A percentile compares a stretch with the other conserved stretches of the same genome.
Evolutionary conservation across 2,797 vertebrate genomes (phyloP).

Genomic region (Smutsia gigantea): DNA sequence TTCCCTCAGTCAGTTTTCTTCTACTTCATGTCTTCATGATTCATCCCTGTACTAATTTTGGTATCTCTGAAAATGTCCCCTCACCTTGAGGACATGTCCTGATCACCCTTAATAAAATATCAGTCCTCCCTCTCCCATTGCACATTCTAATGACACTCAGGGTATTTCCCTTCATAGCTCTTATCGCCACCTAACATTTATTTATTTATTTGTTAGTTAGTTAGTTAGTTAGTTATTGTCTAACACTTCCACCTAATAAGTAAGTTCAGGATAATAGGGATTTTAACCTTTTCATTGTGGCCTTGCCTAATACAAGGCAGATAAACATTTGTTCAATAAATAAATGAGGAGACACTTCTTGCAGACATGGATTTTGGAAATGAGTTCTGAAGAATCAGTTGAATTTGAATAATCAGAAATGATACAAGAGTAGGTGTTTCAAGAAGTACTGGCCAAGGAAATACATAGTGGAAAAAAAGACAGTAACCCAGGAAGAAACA

Average conservation of each 20-base stretch:
- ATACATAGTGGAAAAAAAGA: too few relatives aligned
- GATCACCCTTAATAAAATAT: neutral
- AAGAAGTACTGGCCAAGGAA: neutral
- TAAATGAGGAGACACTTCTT: neutral
- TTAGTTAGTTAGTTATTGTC: neutral
- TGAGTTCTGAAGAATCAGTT: neutral
- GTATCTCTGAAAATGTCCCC: neutral
- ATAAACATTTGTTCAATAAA: neutral
- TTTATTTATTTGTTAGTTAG: neutral
- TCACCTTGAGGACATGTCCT: neutral
- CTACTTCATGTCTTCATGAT: neutral
- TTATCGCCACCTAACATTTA: neutral
- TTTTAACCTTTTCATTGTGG: neutral
- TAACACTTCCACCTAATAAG: neutral
- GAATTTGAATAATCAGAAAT: conserved; percentile 12
- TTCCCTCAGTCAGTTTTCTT: neutral
- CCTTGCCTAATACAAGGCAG: neutral
- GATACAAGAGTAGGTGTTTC: neutral
- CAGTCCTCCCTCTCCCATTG: neutral
- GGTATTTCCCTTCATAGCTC: neutral
- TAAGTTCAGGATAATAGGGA: neutral
- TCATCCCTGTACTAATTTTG: neutral
- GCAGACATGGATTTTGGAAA: neutral
- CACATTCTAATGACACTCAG: neutral
- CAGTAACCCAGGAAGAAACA: neutral